Conservation (phyloP, 2,113 vertebrate genomes). For the Zeus faber region DNA sequence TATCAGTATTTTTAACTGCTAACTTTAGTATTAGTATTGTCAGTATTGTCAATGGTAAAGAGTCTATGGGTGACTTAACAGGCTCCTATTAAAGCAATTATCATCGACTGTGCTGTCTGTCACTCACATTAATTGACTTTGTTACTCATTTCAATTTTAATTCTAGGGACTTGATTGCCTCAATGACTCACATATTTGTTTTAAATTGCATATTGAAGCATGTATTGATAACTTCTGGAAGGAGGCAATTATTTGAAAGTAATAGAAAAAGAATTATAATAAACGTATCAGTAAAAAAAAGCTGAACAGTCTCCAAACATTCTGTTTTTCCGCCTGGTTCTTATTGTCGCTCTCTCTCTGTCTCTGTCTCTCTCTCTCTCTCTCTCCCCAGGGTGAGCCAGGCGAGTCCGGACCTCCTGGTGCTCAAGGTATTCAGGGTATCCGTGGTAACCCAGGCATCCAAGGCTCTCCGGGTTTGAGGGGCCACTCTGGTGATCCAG, state of each 20-base stretch:
- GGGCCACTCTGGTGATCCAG: conserved; percentile 73
- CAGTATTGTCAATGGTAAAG: not conserved
- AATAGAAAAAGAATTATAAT: conserved; percentile 14
- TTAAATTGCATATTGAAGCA: conserved; percentile 32
- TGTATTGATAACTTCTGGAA: conserved; percentile 20
- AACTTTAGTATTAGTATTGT: not conserved
- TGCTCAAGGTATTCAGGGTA: conserved; percentile 86
- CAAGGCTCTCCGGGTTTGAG: conserved; percentile 76
- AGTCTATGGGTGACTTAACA: not conserved
- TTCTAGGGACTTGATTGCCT: conserved; percentile 47
- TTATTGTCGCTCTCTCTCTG: conserved; percentile 4
- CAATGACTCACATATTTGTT: conserved; percentile 38
- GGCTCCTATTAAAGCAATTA: conserved; percentile 24
- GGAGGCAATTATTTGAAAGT: conserved; percentile 40
- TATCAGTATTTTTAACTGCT: too few species aligned
- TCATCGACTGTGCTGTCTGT: conserved; percentile 19
- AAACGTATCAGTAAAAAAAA: conserved; percentile 19
- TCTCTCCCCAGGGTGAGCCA: conserved; percentile 77
- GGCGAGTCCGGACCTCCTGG: conserved; percentile 80
- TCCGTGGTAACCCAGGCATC: conserved; percentile 76
- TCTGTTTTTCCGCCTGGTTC: too few species aligned
- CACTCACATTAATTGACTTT: conserved; percentile 44
- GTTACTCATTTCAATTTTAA: conserved; percentile 41
- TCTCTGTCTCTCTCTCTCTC: not conserved
- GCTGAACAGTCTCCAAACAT: not conserved